These are phyloP conservation scores for Ischnus inquisitorius DNA, from an alignment of 2,888 invertebrate genomes.

Conservation along the genomic window DNA sequence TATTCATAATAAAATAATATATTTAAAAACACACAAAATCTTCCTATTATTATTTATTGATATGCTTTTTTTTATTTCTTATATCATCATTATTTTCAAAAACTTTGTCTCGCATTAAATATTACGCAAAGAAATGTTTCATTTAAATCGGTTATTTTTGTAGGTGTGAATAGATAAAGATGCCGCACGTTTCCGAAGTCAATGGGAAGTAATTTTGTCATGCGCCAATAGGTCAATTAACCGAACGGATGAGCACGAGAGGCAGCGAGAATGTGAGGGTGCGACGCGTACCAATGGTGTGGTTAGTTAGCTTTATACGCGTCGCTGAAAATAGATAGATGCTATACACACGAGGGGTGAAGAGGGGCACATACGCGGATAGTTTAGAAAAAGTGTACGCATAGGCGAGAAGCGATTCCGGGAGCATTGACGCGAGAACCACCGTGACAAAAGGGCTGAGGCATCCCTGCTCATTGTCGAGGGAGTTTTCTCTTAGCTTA, in stretches of 20 bases:
- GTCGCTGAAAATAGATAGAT: conserved; percentile 67
- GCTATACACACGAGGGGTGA: conserved; percentile 24
- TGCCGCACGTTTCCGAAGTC: background rate
- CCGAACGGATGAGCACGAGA: conserved; percentile 68
- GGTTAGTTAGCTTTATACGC: conserved; percentile 69
- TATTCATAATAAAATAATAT: too few species aligned
- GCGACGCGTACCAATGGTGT: conserved; percentile 67
- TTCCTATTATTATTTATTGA: too few species aligned
- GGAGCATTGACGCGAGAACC: conserved; percentile 85
- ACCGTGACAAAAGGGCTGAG: conserved; percentile 85
- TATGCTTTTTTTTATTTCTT: too few species aligned
- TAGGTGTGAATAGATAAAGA: background rate
- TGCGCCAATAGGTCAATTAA: conserved; percentile 79
- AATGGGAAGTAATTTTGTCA: conserved; percentile 16
- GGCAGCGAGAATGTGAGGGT: conserved; percentile 57
- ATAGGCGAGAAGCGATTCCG: conserved; percentile 75
- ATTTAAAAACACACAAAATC: too few species aligned
- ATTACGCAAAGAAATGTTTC: background rate
- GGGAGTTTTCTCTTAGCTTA: conserved; percentile 52
- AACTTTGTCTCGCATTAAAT: background rate
- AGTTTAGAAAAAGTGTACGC: conserved; percentile 59
- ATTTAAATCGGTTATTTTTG: background rate
- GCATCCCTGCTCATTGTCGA: conserved; percentile 82
- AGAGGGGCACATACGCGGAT: conserved; percentile 43
- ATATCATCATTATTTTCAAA: too few species aligned